Conservation (phyloP, 1,140 invertebrate species). For the Armadillidium nasatum region DNA sequence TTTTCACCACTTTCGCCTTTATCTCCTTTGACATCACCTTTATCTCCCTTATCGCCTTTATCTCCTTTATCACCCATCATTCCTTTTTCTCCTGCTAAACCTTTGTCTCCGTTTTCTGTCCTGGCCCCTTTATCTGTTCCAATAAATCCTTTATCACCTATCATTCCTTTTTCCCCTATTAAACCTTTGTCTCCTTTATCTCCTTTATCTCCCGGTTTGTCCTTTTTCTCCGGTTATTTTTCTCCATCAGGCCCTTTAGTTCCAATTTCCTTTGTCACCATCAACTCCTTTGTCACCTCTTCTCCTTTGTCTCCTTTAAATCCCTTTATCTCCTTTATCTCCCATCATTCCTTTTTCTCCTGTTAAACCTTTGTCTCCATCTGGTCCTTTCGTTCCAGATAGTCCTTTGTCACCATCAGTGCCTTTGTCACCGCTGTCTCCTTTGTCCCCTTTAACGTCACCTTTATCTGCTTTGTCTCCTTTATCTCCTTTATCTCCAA, state of each 20-base stretch:
- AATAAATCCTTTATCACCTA: too few relatives aligned
- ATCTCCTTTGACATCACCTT: too few relatives aligned
- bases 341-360: constrained; percentile 18
- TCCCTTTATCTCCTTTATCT: constrained; percentile 18
- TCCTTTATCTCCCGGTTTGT: neutral
- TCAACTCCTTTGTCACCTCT: constrained; percentile 12
- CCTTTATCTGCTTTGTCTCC: too few relatives aligned
- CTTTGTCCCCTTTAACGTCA: neutral
- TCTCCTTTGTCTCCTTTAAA: neutral
- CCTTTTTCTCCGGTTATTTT: too few relatives aligned
- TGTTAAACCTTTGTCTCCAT: constrained; percentile 17
- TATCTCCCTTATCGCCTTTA: too few relatives aligned
- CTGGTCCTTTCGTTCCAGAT: neutral
- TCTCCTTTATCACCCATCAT: too few relatives aligned
- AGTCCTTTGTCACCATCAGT: neutral
- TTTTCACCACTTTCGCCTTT: neutral
- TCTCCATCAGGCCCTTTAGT: constrained; percentile 3
- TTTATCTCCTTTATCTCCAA: too few relatives aligned
- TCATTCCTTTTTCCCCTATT: too few relatives aligned
- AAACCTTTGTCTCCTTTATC: too few relatives aligned
- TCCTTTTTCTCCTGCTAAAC: too few relatives aligned
- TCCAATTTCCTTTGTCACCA: constrained; percentile 7
- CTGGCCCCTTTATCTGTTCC: too few relatives aligned
- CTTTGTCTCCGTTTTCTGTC: too few relatives aligned
- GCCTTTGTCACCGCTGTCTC: constrained; percentile 1